Percentiles rank a stretch among this genome's conserved stretches.
Evolutionary conservation across 2,113 vertebrate species (phyloP).

Genomic region (Fregata magnificens): DNA sequence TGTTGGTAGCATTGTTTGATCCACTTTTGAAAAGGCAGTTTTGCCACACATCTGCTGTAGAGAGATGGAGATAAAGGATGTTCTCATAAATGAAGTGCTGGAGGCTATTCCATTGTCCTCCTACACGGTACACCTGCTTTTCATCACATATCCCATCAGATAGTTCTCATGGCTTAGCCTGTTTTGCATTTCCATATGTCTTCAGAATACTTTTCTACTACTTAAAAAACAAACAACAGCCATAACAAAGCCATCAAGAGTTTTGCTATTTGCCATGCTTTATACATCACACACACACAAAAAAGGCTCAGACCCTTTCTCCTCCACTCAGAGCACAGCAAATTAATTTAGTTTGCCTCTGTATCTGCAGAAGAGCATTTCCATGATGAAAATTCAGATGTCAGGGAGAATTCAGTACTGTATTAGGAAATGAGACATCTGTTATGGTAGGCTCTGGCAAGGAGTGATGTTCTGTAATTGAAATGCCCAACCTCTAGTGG

Average conservation of each 20-base stretch:
- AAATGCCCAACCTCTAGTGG: constrained; percentile 56
- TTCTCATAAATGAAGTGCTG: constrained; percentile 20
- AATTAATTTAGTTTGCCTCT: constrained; percentile 56
- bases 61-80: background rate
- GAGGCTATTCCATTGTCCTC: background rate
- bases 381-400: constrained; percentile 52
- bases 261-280: background rate
- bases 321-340: background rate
- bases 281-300: background rate
- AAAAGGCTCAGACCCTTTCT: background rate
- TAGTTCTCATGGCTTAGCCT: background rate
- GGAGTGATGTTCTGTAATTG: constrained; percentile 46
- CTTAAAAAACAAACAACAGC: constrained; percentile 6
- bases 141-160: background rate
- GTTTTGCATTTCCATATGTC: constrained; percentile 17
- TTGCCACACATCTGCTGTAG: background rate
- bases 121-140: constrained; percentile 30
- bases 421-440: constrained; percentile 61
- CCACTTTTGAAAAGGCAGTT: constrained; percentile 1
- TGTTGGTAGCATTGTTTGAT: background rate
- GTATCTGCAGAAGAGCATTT: constrained; percentile 35
- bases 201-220: background rate
- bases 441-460: constrained; percentile 26
- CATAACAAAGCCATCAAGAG: background rate
- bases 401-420: constrained; percentile 38